These are phyloP conservation scores for Halyomorpha halys DNA, from an alignment of 1,140 invertebrate genomes.

Conservation along the genomic window DNA sequence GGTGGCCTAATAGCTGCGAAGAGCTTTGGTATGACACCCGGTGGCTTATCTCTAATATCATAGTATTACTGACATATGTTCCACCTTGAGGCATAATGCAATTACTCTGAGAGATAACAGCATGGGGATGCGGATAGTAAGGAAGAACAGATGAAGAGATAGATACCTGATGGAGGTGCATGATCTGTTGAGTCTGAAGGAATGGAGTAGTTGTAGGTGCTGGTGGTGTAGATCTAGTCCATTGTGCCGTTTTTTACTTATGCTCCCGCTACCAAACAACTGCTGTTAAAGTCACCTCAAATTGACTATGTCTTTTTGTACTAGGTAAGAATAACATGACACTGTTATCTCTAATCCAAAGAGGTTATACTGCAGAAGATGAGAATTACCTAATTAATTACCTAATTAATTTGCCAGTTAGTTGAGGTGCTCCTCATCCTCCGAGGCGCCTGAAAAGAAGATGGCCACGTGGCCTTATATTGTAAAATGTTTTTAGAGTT, in stretches of 20 bases:
- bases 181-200: slow-evolving; percentile 15
- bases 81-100: slow-evolving; percentile 22
- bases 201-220: slow-evolving; percentile 36
- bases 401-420: no score
- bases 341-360: no score
- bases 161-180: slow-evolving; percentile 33
- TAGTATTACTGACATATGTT: slow-evolving; percentile 11
- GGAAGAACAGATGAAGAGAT: slow-evolving; percentile 33
- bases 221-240: slow-evolving; percentile 40
- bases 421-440: no score
- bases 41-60: background rate
- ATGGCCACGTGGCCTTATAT: no score
- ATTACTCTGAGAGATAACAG: slow-evolving; percentile 13
- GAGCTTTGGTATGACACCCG: background rate
- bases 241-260: slow-evolving; percentile 29
- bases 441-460: no score
- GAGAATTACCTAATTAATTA: no score
- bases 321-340: no score
- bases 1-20: background rate
- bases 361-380: no score
- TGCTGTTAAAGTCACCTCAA: no score
- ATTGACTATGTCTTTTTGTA: no score
- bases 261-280: slow-evolving; percentile 34
- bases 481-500: no score
- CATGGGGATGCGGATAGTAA: slow-evolving; percentile 40